Percentiles rank a stretch among this genome's conserved stretches.
These are phyloP conservation scores for Clepsis dumicolana DNA, from an alignment of 2,888 invertebrate species.

Conservation along the genomic window DNA sequence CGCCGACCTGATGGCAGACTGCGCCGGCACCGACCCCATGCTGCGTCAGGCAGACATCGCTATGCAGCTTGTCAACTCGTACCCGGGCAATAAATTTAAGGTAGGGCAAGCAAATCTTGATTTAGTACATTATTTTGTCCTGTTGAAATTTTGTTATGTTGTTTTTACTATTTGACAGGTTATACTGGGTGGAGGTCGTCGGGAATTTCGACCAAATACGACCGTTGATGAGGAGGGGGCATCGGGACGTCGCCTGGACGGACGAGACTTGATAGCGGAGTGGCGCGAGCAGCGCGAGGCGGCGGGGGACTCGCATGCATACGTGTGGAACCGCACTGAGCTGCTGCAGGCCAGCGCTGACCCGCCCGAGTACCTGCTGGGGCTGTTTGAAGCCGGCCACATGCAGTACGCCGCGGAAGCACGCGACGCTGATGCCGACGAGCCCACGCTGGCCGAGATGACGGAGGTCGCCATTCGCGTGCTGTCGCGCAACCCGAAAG, in stretches of 20 bases:
- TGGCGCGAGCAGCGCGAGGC: slow-evolving; percentile 85
- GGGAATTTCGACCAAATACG: slow-evolving; percentile 86
- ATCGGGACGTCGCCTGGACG: slow-evolving; percentile 83
- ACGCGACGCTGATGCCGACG: slow-evolving; percentile 69
- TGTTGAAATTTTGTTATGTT: neutral
- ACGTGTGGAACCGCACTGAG: slow-evolving; percentile 87
- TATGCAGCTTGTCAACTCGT: slow-evolving; percentile 87
- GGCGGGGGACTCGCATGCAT: slow-evolving; percentile 70
- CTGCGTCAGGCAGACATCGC: slow-evolving; percentile 88
- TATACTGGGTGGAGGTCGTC: slow-evolving; percentile 90
- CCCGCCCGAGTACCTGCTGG: slow-evolving; percentile 87
- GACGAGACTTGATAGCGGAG: slow-evolving; percentile 87
- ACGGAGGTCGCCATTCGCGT: slow-evolving; percentile 89
- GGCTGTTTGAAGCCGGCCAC: slow-evolving; percentile 88
- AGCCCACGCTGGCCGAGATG: slow-evolving; percentile 79
- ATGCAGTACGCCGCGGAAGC: slow-evolving; percentile 87
- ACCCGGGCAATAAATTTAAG: slow-evolving; percentile 89
- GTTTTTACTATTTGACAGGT: slow-evolving; percentile 71
- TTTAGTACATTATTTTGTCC: neutral
- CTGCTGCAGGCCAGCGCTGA: slow-evolving; percentile 70
- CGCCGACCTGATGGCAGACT: slow-evolving; percentile 71
- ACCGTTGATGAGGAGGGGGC: slow-evolving; percentile 82
- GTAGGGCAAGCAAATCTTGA: slow-evolving; percentile 68
- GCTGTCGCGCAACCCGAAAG: slow-evolving; percentile 87
- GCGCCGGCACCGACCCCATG: slow-evolving; percentile 63